These are phyloP conservation scores for Drosophila sechellia DNA, from an alignment of 1,140 invertebrate species.

Conservation along the genomic window DNA sequence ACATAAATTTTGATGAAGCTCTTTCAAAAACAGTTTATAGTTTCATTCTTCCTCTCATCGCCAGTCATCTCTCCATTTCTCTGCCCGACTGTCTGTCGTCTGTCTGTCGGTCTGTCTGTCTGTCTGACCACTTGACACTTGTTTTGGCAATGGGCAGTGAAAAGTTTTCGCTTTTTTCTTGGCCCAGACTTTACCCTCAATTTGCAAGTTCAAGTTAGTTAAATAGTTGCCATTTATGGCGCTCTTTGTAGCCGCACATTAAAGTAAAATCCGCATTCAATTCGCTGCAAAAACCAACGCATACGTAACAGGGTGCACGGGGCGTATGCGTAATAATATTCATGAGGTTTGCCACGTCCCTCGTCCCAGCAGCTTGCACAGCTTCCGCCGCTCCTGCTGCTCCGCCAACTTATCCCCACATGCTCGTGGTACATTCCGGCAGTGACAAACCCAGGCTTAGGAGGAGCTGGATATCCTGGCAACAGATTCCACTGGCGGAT, in stretches of 20 bases:
- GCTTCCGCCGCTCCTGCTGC: neutral
- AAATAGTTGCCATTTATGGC: slow-evolving; percentile 39
- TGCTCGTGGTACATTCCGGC: slow-evolving; percentile 15
- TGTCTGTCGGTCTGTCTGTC: neutral
- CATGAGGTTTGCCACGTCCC: slow-evolving; percentile 35
- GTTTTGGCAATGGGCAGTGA: slow-evolving; percentile 62
- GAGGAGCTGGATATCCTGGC: slow-evolving; percentile 23
- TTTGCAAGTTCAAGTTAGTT: slow-evolving; percentile 42
- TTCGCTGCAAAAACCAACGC: slow-evolving; percentile 29
- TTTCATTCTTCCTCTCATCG: slow-evolving; percentile 9
- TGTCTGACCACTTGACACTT: slow-evolving; percentile 45
- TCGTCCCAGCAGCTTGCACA: neutral
- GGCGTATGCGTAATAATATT: slow-evolving; percentile 69
- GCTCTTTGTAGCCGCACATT: slow-evolving; percentile 5
- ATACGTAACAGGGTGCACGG: slow-evolving; percentile 10
- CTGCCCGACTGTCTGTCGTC: neutral
- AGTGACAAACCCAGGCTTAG: slow-evolving; percentile 15
- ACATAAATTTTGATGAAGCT: slow-evolving; percentile 51
- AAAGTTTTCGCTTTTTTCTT: slow-evolving; percentile 33
- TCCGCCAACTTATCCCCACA: neutral
- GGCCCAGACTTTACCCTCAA: slow-evolving; percentile 26
- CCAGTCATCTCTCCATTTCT: neutral
- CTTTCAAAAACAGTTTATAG: slow-evolving; percentile 50
- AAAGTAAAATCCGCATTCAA: slow-evolving; percentile 35
- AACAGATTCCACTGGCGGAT: slow-evolving; percentile 39